Evolutionary conservation across 2,113 vertebrate genomes (phyloP).

Genomic region (Cettia cetti): DNA sequence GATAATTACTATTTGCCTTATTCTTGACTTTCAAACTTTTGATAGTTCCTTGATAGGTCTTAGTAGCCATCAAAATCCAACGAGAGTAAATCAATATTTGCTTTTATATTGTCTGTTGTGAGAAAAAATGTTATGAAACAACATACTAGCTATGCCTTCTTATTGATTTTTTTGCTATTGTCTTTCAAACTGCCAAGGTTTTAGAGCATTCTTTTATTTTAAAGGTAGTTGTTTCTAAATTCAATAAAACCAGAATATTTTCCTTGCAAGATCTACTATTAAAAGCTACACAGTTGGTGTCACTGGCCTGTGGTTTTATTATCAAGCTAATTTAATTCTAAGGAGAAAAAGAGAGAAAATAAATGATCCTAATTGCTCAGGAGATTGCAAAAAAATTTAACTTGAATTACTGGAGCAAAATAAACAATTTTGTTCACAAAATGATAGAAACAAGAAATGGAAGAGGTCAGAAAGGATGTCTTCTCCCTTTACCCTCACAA

Average conservation of each 20-base stretch:
- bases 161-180: slow-evolving; percentile 27
- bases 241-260: not conserved
- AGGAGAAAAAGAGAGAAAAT: not conserved
- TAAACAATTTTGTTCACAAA: not conserved
- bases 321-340: not conserved
- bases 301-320: not conserved
- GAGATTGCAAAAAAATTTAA: not conserved
- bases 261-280: not conserved
- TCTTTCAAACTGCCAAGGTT: not conserved
- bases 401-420: not conserved
- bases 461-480: not conserved
- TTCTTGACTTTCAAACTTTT: slow-evolving; percentile 7
- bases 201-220: slow-evolving; percentile 25
- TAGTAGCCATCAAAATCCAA: slow-evolving; percentile 28
- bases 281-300: not conserved
- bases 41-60: not conserved
- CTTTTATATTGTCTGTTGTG: not conserved
- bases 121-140: slow-evolving; percentile 5
- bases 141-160: not conserved
- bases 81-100: slow-evolving; percentile 9
- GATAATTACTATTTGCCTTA: not conserved
- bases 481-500: not conserved
- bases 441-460: not conserved
- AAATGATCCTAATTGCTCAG: not conserved
- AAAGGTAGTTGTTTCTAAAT: not conserved